Evolutionary conservation across 2,113 vertebrate genomes (phyloP).

Genomic region (Semnornis frantzii): DNA sequence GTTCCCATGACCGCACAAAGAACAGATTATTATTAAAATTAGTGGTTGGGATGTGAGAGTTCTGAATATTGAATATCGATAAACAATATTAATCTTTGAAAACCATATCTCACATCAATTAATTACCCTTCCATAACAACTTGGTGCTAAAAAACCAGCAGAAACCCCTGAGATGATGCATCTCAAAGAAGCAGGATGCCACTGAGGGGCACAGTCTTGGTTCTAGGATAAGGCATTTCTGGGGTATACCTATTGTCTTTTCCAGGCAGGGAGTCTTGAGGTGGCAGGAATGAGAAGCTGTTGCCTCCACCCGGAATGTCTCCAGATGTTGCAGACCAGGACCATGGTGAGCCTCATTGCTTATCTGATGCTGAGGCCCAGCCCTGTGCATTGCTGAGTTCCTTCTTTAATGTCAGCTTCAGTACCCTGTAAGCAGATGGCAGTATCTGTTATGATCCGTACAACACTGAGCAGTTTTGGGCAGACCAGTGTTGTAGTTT

Average conservation of each 20-base stretch:
- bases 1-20: too few species aligned
- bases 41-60: too few species aligned
- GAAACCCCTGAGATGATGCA: neutral
- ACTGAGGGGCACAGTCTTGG: neutral
- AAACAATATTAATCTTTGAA: too few species aligned
- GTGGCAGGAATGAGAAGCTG: neutral
- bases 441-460: neutral
- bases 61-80: too few species aligned
- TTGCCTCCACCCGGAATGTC: neutral
- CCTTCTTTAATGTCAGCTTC: neutral
- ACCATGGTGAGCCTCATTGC: neutral
- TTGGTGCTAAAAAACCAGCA: neutral
- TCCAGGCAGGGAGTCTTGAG: neutral
- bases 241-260: neutral
- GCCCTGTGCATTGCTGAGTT: neutral
- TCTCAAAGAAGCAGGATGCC: neutral
- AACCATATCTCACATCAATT: too few species aligned
- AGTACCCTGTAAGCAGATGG: fast-evolving
- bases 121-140: neutral
- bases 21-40: too few species aligned
- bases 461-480: neutral
- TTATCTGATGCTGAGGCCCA: neutral
- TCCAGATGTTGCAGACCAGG: neutral
- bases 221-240: neutral
- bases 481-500: neutral